Evolutionary conservation across 2,113 vertebrate genomes (phyloP), one percentile per base, ranked within the genome.

Genomic region (Gambusia holbrooki): DNA sequence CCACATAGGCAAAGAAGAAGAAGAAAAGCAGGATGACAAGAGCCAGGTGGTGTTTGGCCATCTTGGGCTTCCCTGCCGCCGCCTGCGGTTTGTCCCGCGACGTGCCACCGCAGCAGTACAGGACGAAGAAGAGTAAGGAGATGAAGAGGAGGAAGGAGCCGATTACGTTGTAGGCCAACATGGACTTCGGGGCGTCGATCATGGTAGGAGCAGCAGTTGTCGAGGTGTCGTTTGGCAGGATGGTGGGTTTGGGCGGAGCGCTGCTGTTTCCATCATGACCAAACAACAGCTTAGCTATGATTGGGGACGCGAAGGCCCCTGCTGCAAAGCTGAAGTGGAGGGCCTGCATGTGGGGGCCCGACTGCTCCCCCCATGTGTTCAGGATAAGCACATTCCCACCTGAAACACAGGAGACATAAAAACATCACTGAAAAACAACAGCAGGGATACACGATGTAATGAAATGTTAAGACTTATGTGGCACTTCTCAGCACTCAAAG

Each of bases 241-340:
- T 37, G 35, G 12, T 15, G 0, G 25, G 35, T 12, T 2, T 40
- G 35, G 13, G 5, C 35, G 28, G 80, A 51, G 48, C 30, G 64
- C 71, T 12, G 74, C 27, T 0, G 54, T 78, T 85, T 5, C 28
- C 30, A 4, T 90, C 69, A 0, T 73, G 48, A 1, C 95, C 94
- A 28, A 97, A 78, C 4, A 96, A 90, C 88, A 98, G 63, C 78
- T 97, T 98, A 80, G 97, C 96, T 60, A 99, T 91, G 82, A 99
- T 93, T 0, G 98, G 97, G 11, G 98, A 96, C 62, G 90, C 66
- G 17, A 98, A 96, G 3, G 97, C 97, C 2, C 98, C 98, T 0
- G 90, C 88, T 0, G 97, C 98, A 37, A 98, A 99, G 88, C 95
- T 96, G 94, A 99, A 99, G 87, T 99, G 97, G 25, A 99, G 92